A percentile compares a stretch with the other conserved stretches of the same genome.
phyloP scores from a whole-genome alignment of 2,113 vertebrate genomes.

The Hemicordylus capensis region DNA sequence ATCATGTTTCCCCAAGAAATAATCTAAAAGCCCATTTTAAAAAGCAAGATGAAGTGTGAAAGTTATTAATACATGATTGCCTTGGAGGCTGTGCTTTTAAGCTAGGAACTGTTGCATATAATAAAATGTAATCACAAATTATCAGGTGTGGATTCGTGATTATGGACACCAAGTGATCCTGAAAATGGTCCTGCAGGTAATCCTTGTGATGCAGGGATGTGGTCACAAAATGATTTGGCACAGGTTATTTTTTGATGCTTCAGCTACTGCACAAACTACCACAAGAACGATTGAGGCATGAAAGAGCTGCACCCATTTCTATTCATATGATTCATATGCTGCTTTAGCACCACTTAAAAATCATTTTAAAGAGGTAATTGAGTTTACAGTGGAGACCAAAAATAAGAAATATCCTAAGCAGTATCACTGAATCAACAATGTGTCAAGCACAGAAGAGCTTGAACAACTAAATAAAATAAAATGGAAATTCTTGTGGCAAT shows the following conservation, averaged over 20 bases:
- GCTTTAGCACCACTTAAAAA: constrained; percentile 64
- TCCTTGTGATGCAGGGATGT: constrained; percentile 10
- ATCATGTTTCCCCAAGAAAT: constrained; percentile 32
- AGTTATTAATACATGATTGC: constrained; percentile 25
- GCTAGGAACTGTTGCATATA: neutral
- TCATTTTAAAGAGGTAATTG: constrained; percentile 63
- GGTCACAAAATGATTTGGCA: constrained; percentile 53
- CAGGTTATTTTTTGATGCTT: constrained; percentile 65
- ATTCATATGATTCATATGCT: constrained; percentile 62
- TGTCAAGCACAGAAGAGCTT: constrained; percentile 44
- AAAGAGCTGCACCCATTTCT: constrained; percentile 64
- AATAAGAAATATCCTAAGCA: constrained; percentile 58
- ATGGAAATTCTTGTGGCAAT: constrained; percentile 34
- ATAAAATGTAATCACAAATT: constrained; percentile 11
- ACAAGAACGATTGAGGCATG: constrained; percentile 61
- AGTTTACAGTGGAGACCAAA: constrained; percentile 66
- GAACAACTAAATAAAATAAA: constrained; percentile 57
- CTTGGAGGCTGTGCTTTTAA: constrained; percentile 5
- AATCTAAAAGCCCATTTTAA: constrained; percentile 21
- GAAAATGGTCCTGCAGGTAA: constrained; percentile 30
- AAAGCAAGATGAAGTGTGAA: neutral
- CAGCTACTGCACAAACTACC: constrained; percentile 35
- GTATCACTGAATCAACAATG: constrained; percentile 60
- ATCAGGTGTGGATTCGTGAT: constrained; percentile 10
- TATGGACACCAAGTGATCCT: constrained; percentile 21